Evolutionary conservation across 2,113 vertebrate genomes (phyloP), one percentile per base, ranked within the genome.

Genomic region (Heloderma charlesbogerti): DNA sequence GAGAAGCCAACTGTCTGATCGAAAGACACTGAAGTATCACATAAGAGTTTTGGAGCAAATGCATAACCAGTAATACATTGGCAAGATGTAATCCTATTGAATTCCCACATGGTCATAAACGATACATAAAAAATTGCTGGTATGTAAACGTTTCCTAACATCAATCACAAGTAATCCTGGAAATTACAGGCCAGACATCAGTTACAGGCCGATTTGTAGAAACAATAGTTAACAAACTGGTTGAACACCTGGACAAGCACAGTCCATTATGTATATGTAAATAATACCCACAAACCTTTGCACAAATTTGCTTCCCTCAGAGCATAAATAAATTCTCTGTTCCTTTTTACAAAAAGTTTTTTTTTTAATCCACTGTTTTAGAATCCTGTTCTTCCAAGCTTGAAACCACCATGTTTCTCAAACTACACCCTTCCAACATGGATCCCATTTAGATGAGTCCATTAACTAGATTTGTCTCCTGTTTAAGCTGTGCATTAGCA

Each of bases 401-500:
- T 91, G 90, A 72, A 79, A 83, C 81, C 71, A 89, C 40, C 81
- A 0, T 89, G 91, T 83, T 88, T 94, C 93, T 92, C 80, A 81
- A 87, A 92, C 3, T 37, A 63, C 91, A 86, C 75, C 90, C 82
- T 93, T 94, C 80, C 88, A 91, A 83, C 86, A 86, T 0, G 31
- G 82, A 69, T 93, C 92, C 84, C 67, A 89, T 95, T 92, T 94
- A 94, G 86, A 92, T 74, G 88, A 91, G 87, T 92, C 88, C 90
- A 90, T 96, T 95, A 95, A 84, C 94, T 91, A 81, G 66, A 92
- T 94, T 94, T 91, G 91, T 94, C 94, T 96, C 91, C 93, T 87
- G 85, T 95, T 95, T 94, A 95, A 95, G 92, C 94, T 91, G 92
- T 93, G 83, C 89, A 94, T 96, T 95, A 94, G 94, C 93, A 95